Conservation (phyloP, 1,140 invertebrate species). For the Temnothorax nylanderi region DNA sequence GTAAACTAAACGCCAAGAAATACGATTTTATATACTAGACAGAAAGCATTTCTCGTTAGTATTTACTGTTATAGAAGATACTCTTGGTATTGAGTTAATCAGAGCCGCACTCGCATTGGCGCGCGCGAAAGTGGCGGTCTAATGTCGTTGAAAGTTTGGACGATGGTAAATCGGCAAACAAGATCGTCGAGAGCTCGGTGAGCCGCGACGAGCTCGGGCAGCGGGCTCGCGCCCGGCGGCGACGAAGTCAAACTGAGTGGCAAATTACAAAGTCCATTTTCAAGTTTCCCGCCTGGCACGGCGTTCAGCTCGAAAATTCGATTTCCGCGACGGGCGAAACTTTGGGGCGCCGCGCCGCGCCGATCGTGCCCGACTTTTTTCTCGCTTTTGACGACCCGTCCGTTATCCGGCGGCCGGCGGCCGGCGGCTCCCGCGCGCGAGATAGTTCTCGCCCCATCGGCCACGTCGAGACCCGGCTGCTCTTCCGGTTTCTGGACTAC, state of each 20-base stretch:
- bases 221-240: slow-evolving; percentile 4
- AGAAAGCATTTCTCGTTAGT: not conserved
- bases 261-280: slow-evolving; percentile 68
- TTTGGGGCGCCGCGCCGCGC: slow-evolving; percentile 13
- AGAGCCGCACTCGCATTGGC: slow-evolving; percentile 36
- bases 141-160: slow-evolving; percentile 50
- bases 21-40: not conserved
- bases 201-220: slow-evolving; percentile 10
- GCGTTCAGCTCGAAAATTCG: slow-evolving; percentile 64
- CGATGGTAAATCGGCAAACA: slow-evolving; percentile 48
- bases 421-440: slow-evolving; percentile 21
- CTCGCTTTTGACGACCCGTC: slow-evolving; percentile 39
- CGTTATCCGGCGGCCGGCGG: not conserved
- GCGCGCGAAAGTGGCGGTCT: slow-evolving; percentile 40
- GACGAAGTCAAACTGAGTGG: slow-evolving; percentile 51
- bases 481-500: slow-evolving; percentile 35
- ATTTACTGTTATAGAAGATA: slow-evolving; percentile 32
- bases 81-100: slow-evolving; percentile 48
- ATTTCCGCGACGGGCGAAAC: slow-evolving; percentile 58
- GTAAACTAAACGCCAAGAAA: not conserved
- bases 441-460: slow-evolving; percentile 40
- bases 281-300: slow-evolving; percentile 56
- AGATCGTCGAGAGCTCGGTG: slow-evolving; percentile 50
- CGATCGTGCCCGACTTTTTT: slow-evolving; percentile 51
- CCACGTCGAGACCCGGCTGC: slow-evolving; percentile 18